A percentile compares a stretch with the other conserved stretches of the same genome.
Conservation (phyloP, 2,113 vertebrate genomes). For the Anthoscopus minutus region DNA sequence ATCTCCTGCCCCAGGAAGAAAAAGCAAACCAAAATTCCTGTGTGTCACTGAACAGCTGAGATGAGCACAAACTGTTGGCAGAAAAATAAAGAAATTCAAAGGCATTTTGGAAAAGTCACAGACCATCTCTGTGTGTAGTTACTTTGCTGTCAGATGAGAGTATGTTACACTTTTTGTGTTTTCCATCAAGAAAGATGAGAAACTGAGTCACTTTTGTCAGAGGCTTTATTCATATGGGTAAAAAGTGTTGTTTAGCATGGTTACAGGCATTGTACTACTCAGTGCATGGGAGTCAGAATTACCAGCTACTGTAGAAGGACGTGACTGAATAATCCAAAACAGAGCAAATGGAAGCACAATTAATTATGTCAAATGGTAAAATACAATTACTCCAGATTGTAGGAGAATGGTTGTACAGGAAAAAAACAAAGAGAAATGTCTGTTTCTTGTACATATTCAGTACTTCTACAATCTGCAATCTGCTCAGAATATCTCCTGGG, state of each 20-base stretch:
- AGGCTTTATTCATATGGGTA: background rate
- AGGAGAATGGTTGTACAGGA: background rate
- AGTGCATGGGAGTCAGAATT: background rate
- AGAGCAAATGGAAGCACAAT: background rate
- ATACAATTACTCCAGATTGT: background rate
- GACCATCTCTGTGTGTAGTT: background rate
- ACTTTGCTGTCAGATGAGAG: background rate
- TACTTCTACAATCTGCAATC: background rate
- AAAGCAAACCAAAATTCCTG: background rate
- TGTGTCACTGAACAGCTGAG: background rate
- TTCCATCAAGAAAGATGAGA: background rate
- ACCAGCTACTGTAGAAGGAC: background rate
- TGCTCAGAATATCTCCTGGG: background rate
- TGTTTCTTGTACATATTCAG: background rate
- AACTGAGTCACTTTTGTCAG: background rate
- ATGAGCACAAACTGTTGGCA: background rate
- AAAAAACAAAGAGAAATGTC: background rate
- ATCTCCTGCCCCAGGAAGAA: background rate
- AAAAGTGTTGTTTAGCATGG: background rate
- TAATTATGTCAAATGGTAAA: background rate
- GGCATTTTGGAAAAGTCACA: background rate
- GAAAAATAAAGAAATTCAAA: background rate
- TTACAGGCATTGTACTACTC: background rate
- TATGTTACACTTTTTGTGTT: background rate
- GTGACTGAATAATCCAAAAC: background rate